Base-by-base conservation (phyloP, 1,140 invertebrate genomes). In the Ceratosolen fusciceps region DNA sequence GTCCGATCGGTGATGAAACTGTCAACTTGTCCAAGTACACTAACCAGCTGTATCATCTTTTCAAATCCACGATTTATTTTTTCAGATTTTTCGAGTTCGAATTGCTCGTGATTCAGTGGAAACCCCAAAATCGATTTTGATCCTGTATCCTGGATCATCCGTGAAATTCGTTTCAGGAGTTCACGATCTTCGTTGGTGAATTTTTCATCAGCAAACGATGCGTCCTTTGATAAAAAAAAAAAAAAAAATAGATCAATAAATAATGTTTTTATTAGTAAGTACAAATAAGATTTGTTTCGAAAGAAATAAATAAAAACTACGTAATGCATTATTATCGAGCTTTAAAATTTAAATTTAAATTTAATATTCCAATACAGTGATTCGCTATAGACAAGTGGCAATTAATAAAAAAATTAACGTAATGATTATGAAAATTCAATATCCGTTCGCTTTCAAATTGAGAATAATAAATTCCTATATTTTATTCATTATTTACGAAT, bases 11-110 rank as follows among this genome's bases (percentile, higher is more conserved):
- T 83, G 34, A 89, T 81, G 54, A 87, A 88, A 74, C 83, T 83
- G 49, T 89, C 85, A 37, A 89, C 74, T 80, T 87, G 85, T 16
- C 84, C 85, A 12, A 89, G 77, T n/a, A 89, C 76, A 67, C 84
- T 87, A 9, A 88, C 79, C 9, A 88, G 82, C 71, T 87, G 82
- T 58, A 89, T 84, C 70, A 88, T 83, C 74, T 82, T 86, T 43
- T 88, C 86, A 37, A 88, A 87, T 74, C 82, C 82, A 9, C 72
- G 78, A 49, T 89, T 88, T 67, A 87, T 83, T 34, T 74, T 80
- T 52, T 85, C 80, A 0, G 77, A 58, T 77, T 74, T 82, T 24
- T 84, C 79, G 37, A 58, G n/a, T n/a, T 68, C 72, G 2, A 68
- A 21, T 29, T 80, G 72, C 8, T 75, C 62, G 1, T 56, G 34